Conservation (phyloP, 1,140 invertebrate genomes). For the Samia ricini region DNA sequence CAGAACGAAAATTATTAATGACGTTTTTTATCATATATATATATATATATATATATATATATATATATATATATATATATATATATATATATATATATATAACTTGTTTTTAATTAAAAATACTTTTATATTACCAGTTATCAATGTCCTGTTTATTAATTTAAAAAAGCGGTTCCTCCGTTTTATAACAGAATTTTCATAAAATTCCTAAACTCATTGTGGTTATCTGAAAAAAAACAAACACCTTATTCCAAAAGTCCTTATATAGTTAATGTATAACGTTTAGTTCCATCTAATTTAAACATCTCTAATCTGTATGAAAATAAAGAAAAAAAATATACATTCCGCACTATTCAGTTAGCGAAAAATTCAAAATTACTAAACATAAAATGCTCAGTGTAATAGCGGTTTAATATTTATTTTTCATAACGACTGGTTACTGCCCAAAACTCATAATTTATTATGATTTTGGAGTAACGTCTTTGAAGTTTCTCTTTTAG, state of each 20-base stretch:
- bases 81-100: neutral
- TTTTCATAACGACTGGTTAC: constrained; percentile 2
- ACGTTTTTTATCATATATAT: neutral
- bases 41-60: neutral
- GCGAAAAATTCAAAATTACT: neutral
- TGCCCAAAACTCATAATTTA: constrained; percentile 19
- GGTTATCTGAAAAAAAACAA: too few species aligned
- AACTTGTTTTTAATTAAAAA: neutral
- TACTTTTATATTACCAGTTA: neutral
- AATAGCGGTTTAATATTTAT: constrained; percentile 3
- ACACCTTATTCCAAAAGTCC: too few species aligned
- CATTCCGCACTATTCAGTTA: neutral
- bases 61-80: neutral
- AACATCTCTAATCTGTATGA: too few species aligned
- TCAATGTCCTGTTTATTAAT: neutral
- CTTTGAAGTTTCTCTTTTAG: constrained; percentile 10
- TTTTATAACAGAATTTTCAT: neutral
- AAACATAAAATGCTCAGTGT: neutral
- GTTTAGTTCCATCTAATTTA: too few species aligned
- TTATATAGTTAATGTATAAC: too few species aligned
- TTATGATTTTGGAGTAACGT: constrained; percentile 12
- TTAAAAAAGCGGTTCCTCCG: neutral
- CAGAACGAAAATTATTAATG: neutral
- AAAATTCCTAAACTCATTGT: neutral
- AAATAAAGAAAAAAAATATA: neutral